phyloP scores from a whole-genome alignment of 1,140 invertebrate species.

The Sycophaga agraensis region DNA sequence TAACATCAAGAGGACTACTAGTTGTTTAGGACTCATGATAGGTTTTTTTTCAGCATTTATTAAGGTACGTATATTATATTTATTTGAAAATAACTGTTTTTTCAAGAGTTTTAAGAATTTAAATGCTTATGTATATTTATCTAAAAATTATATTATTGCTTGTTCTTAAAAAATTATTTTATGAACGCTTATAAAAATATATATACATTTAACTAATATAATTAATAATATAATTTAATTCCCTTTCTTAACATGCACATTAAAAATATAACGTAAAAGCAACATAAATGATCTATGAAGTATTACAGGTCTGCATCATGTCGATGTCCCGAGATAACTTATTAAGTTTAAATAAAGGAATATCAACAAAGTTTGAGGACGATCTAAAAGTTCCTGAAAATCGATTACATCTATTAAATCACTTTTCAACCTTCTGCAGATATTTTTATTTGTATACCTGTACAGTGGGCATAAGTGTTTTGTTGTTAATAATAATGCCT shows the following conservation, averaged over 20 bases:
- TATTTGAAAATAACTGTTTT: no score
- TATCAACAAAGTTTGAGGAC: constrained; percentile 3
- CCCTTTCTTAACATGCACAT: no score
- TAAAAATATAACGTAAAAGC: background rate
- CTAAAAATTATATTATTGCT: no score
- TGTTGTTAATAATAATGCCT: background rate
- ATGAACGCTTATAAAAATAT: no score
- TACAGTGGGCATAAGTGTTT: background rate
- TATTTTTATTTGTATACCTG: constrained; percentile 4
- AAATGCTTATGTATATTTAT: no score
- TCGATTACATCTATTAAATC: background rate
- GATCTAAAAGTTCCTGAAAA: background rate
- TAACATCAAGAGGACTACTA: constrained; percentile 31
- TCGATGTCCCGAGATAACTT: background rate
- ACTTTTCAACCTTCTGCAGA: background rate
- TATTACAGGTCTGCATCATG: background rate
- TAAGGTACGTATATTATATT: constrained; percentile 35
- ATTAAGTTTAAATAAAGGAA: background rate
- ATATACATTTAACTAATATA: no score
- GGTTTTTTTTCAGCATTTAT: constrained; percentile 30
- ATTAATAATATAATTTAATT: no score
- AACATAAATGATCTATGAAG: no score
- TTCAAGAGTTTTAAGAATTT: no score
- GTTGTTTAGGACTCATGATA: constrained; percentile 28
- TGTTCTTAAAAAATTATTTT: no score